Conservation (phyloP, 2,113 vertebrate species). For the Melanocharis versteri region DNA sequence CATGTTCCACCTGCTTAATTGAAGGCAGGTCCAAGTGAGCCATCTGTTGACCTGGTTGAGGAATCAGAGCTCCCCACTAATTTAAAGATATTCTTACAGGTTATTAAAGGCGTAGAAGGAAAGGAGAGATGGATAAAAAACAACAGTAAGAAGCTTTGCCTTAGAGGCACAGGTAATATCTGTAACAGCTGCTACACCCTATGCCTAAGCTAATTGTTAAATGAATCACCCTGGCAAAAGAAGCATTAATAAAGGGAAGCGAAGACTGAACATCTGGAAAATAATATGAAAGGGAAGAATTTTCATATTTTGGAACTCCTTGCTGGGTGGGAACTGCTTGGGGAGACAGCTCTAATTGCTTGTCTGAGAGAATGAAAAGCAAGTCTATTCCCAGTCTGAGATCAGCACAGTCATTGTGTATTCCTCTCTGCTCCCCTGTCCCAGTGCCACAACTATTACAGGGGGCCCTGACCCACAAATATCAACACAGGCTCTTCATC, state of each 20-base stretch:
- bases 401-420: not conserved
- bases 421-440: not conserved
- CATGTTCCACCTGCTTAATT: conserved; percentile 6
- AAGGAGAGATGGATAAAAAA: not conserved
- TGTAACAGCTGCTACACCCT: conserved; percentile 55
- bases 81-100: conserved; percentile 3
- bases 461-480: not conserved
- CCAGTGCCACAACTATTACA: not conserved
- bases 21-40: conserved; percentile 21
- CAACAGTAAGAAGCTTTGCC: conserved; percentile 39
- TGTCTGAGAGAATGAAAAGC: conserved; percentile 11
- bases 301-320: conserved; percentile 31
- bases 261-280: conserved; percentile 59
- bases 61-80: not conserved
- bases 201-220: conserved; percentile 55
- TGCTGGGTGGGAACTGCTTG: not conserved
- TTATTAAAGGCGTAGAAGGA: conserved; percentile 18
- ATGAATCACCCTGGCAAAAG: conserved; percentile 48
- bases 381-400: not conserved
- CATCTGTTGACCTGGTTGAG: conserved; percentile 29
- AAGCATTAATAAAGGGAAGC: conserved; percentile 40
- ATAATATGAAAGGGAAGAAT: not conserved
- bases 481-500: not conserved
- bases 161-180: conserved; percentile 61
- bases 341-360: conserved; percentile 8